Evolutionary conservation across 1,140 invertebrate genomes (phyloP).

Genomic region (Diorhabda carinulata): DNA sequence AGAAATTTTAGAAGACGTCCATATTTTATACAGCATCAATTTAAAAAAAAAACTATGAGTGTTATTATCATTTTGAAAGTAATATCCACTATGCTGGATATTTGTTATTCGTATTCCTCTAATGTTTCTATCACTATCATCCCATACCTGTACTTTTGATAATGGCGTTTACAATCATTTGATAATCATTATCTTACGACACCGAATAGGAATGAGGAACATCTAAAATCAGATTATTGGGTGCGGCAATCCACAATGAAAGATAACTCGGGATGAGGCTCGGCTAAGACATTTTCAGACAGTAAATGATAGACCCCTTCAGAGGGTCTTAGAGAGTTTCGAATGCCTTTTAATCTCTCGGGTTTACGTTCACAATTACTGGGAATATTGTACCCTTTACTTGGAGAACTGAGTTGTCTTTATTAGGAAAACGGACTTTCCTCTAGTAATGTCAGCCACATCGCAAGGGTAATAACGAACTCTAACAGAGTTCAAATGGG

Average conservation of each 20-base stretch:
- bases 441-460: background rate
- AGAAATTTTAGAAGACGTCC: no score
- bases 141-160: no score
- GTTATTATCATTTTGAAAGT: no score
- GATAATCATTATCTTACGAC: no score
- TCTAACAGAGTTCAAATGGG: background rate
- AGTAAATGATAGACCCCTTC: constrained; percentile 2
- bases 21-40: no score
- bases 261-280: background rate
- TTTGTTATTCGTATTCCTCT: no score
- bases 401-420: background rate
- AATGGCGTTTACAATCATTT: no score
- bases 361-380: background rate
- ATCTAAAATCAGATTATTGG: constrained; percentile 2
- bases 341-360: background rate
- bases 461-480: background rate
- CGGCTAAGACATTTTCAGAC: constrained; percentile 1
- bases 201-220: background rate
- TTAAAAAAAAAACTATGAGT: no score
- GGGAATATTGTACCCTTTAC: background rate
- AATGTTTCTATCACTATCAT: no score
- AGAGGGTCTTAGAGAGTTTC: background rate
- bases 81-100: no score
- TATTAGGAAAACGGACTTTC: background rate
- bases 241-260: constrained; percentile 1